phyloP scores from a whole-genome alignment of 2,113 vertebrate genomes.

The Burhinus oedicnemus region DNA sequence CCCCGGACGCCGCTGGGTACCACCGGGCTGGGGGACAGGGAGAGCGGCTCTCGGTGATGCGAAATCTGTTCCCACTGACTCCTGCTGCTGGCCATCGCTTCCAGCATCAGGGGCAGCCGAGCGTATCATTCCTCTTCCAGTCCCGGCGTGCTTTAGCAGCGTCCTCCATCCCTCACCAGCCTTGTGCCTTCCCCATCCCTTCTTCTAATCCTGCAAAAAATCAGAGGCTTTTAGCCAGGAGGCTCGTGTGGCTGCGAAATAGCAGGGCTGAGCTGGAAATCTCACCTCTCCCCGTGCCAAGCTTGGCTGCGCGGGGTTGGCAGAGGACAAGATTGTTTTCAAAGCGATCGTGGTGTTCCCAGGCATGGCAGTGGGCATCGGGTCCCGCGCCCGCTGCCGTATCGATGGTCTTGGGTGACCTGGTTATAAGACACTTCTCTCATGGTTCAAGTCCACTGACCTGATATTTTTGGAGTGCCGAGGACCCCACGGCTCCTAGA shows the following conservation, averaged over 20 bases:
- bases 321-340: background rate
- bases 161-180: background rate
- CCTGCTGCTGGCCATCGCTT: background rate
- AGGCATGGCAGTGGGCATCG: background rate
- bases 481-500: accelerated
- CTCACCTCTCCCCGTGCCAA: background rate
- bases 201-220: background rate
- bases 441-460: background rate
- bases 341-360: background rate
- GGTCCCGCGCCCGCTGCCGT: background rate
- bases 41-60: background rate
- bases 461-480: background rate
- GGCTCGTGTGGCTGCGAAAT: background rate
- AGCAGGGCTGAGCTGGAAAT: background rate
- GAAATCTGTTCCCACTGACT: background rate
- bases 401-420: background rate
- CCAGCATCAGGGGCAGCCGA: background rate
- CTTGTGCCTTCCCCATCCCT: background rate
- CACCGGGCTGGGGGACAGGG: background rate
- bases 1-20: background rate
- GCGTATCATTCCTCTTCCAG: background rate
- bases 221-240: background rate
- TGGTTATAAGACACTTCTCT: background rate
- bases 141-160: background rate
- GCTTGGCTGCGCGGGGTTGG: background rate